A percentile compares a stretch with the other conserved stretches of the same genome.
Conservation (phyloP, 2,888 invertebrate genomes). For the Torymus aiolomorphi region DNA sequence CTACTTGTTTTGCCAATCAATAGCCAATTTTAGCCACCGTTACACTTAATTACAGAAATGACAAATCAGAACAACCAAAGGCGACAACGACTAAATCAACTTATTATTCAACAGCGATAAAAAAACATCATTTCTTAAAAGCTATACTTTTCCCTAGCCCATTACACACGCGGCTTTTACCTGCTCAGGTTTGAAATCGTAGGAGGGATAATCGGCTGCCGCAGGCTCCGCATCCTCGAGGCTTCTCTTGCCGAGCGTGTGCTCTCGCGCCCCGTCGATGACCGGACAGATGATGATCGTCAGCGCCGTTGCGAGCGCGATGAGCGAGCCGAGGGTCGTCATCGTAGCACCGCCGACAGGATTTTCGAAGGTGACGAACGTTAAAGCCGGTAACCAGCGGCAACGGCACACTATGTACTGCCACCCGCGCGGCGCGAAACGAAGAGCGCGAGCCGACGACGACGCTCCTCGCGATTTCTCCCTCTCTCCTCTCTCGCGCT, state of each 20-base stretch:
- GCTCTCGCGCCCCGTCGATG: neutral
- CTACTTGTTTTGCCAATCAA: no score
- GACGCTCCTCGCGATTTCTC: constrained; percentile 7
- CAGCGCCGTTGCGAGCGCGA: constrained; percentile 3
- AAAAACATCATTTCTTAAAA: no score
- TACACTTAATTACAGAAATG: no score
- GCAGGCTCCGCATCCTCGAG: neutral
- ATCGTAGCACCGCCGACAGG: neutral
- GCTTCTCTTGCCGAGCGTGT: constrained; percentile 36
- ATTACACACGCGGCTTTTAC: neutral
- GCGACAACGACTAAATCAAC: no score
- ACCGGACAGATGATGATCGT: constrained; percentile 1
- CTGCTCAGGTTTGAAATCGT: constrained; percentile 34
- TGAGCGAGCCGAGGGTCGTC: neutral
- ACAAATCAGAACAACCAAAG: no score
- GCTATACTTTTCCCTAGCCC: no score
- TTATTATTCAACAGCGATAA: no score
- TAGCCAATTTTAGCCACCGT: no score
- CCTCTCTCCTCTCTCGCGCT: constrained; percentile 1
- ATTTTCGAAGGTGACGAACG: no score
- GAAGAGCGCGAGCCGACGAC: constrained; percentile 2
- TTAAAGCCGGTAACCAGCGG: no score
- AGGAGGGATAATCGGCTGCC: constrained; percentile 29
- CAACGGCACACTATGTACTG: neutral
- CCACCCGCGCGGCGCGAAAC: constrained; percentile 2